phyloP scores from a whole-genome alignment of 2,888 invertebrate genomes.

The Iphiclides podalirius region DNA sequence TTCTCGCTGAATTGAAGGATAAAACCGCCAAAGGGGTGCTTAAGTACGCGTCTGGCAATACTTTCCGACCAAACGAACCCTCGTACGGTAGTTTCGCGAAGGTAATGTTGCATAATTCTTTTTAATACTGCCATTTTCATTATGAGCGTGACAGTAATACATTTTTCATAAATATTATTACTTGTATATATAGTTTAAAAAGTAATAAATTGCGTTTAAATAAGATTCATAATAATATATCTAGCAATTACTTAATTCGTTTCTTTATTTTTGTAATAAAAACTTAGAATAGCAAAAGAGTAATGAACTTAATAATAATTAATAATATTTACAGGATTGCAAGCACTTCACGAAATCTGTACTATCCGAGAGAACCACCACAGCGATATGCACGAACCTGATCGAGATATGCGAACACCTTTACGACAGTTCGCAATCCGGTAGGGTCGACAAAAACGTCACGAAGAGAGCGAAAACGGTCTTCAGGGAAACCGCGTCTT shows the following conservation, averaged over 20 bases:
- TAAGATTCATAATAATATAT: too few species aligned
- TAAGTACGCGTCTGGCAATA: slow-evolving; percentile 76
- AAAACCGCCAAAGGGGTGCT: slow-evolving; percentile 50
- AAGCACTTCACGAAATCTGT: slow-evolving; percentile 69
- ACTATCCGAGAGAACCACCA: slow-evolving; percentile 49
- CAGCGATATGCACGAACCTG: slow-evolving; percentile 45
- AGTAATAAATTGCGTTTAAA: too few species aligned
- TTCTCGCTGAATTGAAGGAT: slow-evolving; percentile 59
- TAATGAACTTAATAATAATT: neutral
- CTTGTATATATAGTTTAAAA: too few species aligned
- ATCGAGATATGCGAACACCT: slow-evolving; percentile 41
- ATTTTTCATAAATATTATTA: too few species aligned
- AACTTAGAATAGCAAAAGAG: too few species aligned
- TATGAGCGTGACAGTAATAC: neutral
- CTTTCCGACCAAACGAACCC: slow-evolving; percentile 75
- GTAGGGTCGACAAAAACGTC: slow-evolving; percentile 32
- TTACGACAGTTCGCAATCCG: slow-evolving; percentile 35
- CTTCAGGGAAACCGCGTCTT: slow-evolving; percentile 66
- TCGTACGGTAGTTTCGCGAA: slow-evolving; percentile 74
- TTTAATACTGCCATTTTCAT: neutral
- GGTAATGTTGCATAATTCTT: slow-evolving; percentile 47
- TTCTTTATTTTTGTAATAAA: too few species aligned
- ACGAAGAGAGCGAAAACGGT: slow-evolving; percentile 45
- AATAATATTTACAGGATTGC: slow-evolving; percentile 60
- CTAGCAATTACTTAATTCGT: too few species aligned